Percentiles rank a stretch among this genome's conserved stretches.
phyloP scores from a whole-genome alignment of 2,888 invertebrate species.

The Nemapogon koenigi region DNA sequence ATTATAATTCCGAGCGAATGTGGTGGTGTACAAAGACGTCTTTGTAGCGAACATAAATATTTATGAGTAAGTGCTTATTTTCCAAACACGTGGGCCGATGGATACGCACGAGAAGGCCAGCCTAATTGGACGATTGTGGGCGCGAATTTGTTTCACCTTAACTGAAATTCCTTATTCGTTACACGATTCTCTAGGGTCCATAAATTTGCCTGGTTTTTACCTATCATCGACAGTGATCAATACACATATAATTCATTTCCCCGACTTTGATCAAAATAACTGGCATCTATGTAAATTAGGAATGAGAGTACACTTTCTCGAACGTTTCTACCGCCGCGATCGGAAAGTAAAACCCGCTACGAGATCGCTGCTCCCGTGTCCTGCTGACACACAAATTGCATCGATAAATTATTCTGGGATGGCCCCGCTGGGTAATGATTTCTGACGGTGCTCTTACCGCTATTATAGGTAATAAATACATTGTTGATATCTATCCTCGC shows the following conservation, averaged over 20 bases:
- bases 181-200: too few species aligned
- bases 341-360: constrained; percentile 64
- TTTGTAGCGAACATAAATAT: constrained; percentile 57
- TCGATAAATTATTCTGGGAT: constrained; percentile 49
- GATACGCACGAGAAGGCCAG: constrained; percentile 52
- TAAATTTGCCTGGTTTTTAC: too few species aligned
- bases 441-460: constrained; percentile 10
- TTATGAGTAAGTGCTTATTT: constrained; percentile 58
- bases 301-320: constrained; percentile 43
- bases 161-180: constrained; percentile 17
- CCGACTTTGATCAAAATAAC: too few species aligned
- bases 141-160: constrained; percentile 47
- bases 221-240: too few species aligned
- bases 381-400: constrained; percentile 58
- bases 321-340: constrained; percentile 57
- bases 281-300: constrained; percentile 10
- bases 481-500: neutral
- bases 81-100: constrained; percentile 53
- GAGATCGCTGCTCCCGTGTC: constrained; percentile 52
- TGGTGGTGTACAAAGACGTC: constrained; percentile 54
- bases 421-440: constrained; percentile 15
- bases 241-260: too few species aligned
- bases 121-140: constrained; percentile 52
- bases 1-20: constrained; percentile 60
- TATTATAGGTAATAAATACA: constrained; percentile 14